A percentile compares a stretch with the other conserved stretches of the same genome.
phyloP scores from a whole-genome alignment of 2,797 vertebrate genomes.

The Eulemur coronatus region DNA sequence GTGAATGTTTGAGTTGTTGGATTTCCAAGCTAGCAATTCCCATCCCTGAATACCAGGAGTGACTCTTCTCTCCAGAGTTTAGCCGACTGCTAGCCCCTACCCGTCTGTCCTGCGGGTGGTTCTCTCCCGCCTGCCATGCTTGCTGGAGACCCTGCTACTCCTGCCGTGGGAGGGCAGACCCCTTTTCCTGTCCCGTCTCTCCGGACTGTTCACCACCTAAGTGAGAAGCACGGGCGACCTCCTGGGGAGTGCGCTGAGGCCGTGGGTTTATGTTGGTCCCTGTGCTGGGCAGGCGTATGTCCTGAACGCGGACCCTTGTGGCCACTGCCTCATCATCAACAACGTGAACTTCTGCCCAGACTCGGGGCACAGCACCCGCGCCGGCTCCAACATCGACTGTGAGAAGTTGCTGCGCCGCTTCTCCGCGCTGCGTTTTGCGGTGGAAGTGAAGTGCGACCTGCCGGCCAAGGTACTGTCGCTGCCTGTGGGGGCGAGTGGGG shows the following conservation, averaged over 20 bases:
- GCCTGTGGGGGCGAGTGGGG: fast-evolving
- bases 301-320: slow-evolving; percentile 90
- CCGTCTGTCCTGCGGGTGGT: no score
- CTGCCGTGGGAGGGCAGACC: background rate
- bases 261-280: fast-evolving
- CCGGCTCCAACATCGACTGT: slow-evolving; percentile 91
- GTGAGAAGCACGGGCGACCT: fast-evolving
- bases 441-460: slow-evolving; percentile 88
- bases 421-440: slow-evolving; percentile 85
- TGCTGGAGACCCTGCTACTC: background rate
- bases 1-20: background rate
- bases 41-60: background rate
- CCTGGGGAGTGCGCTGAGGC: fast-evolving
- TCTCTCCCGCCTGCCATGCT: background rate
- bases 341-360: slow-evolving; percentile 88
- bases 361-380: slow-evolving; percentile 81
- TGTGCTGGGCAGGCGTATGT: slow-evolving; percentile 86
- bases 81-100: fast-evolving
- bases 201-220: background rate
- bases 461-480: slow-evolving; percentile 84
- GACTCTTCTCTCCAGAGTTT: background rate
- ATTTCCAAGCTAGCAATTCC: background rate
- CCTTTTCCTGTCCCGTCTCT: fast-evolving
- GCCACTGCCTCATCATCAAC: slow-evolving; percentile 95
- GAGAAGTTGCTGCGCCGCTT: slow-evolving; percentile 90